Evolutionary conservation across 1,140 invertebrate genomes (phyloP), one percentile per base, ranked within the genome.

Genomic region (Caenorhabditis brenneri): DNA sequence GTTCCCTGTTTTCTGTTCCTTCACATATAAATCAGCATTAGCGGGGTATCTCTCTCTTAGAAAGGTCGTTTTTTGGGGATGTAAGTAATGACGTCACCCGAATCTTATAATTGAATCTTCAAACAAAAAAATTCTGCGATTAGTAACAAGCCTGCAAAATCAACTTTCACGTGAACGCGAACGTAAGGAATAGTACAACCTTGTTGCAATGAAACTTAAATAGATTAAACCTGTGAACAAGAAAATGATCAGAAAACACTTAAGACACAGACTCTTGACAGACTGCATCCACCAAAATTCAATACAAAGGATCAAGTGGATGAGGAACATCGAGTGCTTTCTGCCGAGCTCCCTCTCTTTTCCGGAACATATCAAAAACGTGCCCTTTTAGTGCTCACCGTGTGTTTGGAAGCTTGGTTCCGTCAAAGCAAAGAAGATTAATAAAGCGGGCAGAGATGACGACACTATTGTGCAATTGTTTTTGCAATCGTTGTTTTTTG

Each of bases 301-400:
- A 9, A 74, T 74, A 74, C 58, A 22, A 65, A 65, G 33, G 33
- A 74, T 74, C 65, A 74, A 74, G 65, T 74, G 65, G 65, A 24
- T 46, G 36, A 74, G 29, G 36, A 42, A 36, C 65, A 39, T 42
- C 19, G 24, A 42, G 65, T 74, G 58, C 12, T 65, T 65, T 65
- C 33, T 36, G 58, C 31, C 19, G 9, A 36, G 58, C 58, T 65
- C 53, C n/a, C 49, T 29, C 55, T n/a, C 55, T n/a, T 36, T 65
- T 19, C 22, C 58, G 19, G 65, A 36, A 42, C 42, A 74, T 42
- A 36, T 24, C 4, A 65, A 58, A 65, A 65, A 65, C 58, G 58
- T 65, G 58, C 58, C 58, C 58, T 65, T 55, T 55, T 24, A 55
- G 53, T 27, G 53, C 27, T 29, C n/a, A 19, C 49, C 12, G 49